Percentiles rank a stretch among this genome's conserved stretches.
Conservation (phyloP, 1,140 invertebrate genomes). For the Leptonema lineaticorne region DNA sequence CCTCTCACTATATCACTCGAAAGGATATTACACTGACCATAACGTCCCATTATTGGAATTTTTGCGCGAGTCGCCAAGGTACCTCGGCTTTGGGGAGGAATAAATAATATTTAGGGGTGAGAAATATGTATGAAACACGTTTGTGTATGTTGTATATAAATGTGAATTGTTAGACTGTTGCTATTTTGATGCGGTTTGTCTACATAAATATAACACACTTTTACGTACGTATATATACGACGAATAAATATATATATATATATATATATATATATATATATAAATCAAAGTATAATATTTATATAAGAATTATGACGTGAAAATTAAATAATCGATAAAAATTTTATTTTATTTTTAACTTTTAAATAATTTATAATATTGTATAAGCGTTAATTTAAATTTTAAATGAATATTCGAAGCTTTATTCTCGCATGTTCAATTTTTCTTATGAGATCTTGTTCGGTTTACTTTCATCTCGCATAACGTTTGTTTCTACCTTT, state of each 20-base stretch:
- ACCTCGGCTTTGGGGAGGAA: constrained; percentile 27
- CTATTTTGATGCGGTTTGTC: too few relatives aligned
- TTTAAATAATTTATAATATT: too few relatives aligned
- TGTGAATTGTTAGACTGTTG: too few relatives aligned
- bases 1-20: constrained; percentile 29
- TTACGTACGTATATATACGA: neutral
- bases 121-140: neutral
- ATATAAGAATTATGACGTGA: neutral
- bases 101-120: constrained; percentile 31
- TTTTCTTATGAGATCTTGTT: too few relatives aligned
- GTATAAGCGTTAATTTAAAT: too few relatives aligned
- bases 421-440: too few relatives aligned
- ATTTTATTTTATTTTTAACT: too few relatives aligned
- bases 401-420: too few relatives aligned
- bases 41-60: constrained; percentile 41
- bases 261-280: constrained; percentile 2
- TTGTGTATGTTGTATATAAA: too few relatives aligned
- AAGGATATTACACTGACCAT: constrained; percentile 41
- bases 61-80: constrained; percentile 31
- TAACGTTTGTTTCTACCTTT: too few relatives aligned
- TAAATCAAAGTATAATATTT: neutral
- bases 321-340: too few relatives aligned
- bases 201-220: neutral
- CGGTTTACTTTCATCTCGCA: too few relatives aligned
- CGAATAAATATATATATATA: neutral